phyloP scores from a whole-genome alignment of 2,797 vertebrate species.

The Cynopterus sphinx region DNA sequence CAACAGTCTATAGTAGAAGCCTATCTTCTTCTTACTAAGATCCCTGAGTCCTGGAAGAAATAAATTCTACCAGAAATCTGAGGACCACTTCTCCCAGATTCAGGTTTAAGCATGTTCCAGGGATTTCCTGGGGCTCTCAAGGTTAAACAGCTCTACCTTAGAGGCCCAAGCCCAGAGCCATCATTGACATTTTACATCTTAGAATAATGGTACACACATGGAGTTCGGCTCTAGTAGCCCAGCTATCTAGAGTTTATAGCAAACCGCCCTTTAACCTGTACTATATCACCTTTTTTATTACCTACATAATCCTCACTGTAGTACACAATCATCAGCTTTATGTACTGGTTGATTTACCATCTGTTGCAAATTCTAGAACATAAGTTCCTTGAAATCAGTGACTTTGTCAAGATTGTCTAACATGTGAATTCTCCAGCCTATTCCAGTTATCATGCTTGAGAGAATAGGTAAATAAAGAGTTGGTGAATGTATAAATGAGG shows the following conservation, averaged over 20 bases:
- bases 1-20: neutral
- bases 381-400: neutral
- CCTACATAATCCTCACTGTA: neutral
- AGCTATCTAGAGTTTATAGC: neutral
- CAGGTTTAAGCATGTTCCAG: neutral
- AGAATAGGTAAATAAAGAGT: neutral
- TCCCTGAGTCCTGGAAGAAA: neutral
- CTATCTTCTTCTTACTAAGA: neutral
- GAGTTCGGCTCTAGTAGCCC: neutral
- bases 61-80: neutral
- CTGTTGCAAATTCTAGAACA: neutral
- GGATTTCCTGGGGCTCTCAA: neutral
- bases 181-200: neutral
- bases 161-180: neutral
- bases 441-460: neutral
- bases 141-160: neutral
- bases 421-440: neutral
- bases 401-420: neutral
- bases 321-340: neutral
- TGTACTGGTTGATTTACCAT: neutral
- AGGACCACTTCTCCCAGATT: neutral
- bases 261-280: neutral
- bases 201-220: neutral
- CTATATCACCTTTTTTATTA: neutral
- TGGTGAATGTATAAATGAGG: neutral